These are phyloP conservation scores for Nesogale talazaci DNA, from an alignment of 2,113 vertebrate genomes.

Conservation along the genomic window DNA sequence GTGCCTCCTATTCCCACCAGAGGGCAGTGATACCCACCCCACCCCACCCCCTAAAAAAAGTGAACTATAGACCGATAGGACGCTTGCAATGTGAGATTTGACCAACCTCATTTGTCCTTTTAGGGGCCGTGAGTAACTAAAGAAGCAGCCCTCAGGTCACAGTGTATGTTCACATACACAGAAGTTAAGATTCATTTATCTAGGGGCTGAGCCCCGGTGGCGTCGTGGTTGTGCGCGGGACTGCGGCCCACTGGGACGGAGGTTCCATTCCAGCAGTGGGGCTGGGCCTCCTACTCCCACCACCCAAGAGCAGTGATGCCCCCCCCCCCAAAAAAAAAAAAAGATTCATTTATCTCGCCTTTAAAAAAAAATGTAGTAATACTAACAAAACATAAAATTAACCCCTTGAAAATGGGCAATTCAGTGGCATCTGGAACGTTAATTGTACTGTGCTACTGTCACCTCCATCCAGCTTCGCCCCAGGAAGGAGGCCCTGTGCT, in stretches of 20 bases:
- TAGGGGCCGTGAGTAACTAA: not conserved
- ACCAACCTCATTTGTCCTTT: not conserved
- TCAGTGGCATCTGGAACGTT: not conserved
- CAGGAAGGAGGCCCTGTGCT: not conserved
- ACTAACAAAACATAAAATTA: not conserved
- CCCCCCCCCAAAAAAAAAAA: too few relatives aligned
- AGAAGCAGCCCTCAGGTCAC: not conserved
- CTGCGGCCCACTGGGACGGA: too few relatives aligned
- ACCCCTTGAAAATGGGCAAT: not conserved
- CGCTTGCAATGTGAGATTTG: conserved; percentile 1
- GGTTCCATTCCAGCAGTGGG: too few relatives aligned
- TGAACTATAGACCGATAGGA: not conserved
- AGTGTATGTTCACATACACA: not conserved
- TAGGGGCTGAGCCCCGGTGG: too few relatives aligned
- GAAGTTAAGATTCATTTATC: not conserved
- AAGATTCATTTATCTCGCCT: too few relatives aligned
- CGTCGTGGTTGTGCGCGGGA: too few relatives aligned
- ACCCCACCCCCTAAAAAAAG: not conserved
- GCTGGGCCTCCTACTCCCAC: too few relatives aligned
- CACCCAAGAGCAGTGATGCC: too few relatives aligned
- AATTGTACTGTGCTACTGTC: not conserved
- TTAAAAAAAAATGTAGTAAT: not conserved
- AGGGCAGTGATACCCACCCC: too few relatives aligned
- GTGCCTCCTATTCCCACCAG: too few relatives aligned
- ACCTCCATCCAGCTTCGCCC: not conserved